phyloP scores from a whole-genome alignment of 1,140 invertebrate species.

The Lysiphlebus fabarum region DNA sequence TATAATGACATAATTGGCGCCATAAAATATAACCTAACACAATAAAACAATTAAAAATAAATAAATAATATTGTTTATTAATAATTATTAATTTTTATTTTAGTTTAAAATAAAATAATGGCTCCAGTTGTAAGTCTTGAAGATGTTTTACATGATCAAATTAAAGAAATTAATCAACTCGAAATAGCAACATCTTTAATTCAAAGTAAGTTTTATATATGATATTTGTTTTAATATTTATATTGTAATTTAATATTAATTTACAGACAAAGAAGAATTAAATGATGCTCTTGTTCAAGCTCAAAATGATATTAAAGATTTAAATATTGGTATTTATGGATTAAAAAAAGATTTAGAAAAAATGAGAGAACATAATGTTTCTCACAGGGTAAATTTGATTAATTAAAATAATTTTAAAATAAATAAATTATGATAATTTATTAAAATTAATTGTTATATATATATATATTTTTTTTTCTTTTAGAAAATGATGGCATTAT shows the following conservation, averaged over 20 bases:
- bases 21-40: too few species aligned
- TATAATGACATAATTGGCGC: too few species aligned
- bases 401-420: neutral
- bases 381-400: slow-evolving; percentile 28
- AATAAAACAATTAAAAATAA: too few species aligned
- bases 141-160: slow-evolving; percentile 7
- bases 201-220: slow-evolving; percentile 12
- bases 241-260: neutral
- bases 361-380: slow-evolving; percentile 31
- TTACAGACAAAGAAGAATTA: slow-evolving; percentile 20
- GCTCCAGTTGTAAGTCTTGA: slow-evolving; percentile 10
- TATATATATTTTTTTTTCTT: neutral
- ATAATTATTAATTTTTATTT: too few species aligned
- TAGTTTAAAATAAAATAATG: neutral
- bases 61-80: too few species aligned
- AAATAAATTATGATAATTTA: neutral
- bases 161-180: slow-evolving; percentile 18
- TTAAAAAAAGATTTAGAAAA: slow-evolving; percentile 27
- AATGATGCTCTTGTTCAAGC: slow-evolving; percentile 9
- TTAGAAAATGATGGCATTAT: neutral
- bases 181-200: slow-evolving; percentile 21
- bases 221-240: neutral
- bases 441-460: too few species aligned
- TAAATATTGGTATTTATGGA: slow-evolving; percentile 22
- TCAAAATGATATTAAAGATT: slow-evolving; percentile 9